Percentiles rank a stretch among this genome's conserved stretches.
Conservation (phyloP, 1,140 invertebrate genomes). For the Penaeus chinensis region DNA sequence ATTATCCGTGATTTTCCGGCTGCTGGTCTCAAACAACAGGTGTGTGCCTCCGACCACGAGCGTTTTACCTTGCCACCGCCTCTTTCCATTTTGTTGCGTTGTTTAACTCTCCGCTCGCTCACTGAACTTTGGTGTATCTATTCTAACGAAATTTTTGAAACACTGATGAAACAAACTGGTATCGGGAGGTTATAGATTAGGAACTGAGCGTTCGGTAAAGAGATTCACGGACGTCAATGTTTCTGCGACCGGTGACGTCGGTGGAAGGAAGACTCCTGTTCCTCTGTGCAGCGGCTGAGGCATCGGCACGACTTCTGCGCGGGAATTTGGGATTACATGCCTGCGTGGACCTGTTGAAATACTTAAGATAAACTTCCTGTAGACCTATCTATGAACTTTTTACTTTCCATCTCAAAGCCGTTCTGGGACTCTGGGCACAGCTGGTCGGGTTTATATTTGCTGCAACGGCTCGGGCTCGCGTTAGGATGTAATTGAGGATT, state of each 20-base stretch:
- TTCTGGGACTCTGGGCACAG: too few species aligned
- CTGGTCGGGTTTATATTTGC: too few species aligned
- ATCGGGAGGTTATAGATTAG: too few species aligned
- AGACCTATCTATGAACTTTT: background rate
- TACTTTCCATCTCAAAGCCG: too few species aligned
- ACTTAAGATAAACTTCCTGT: slow-evolving; percentile 21
- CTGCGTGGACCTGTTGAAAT: slow-evolving; percentile 32
- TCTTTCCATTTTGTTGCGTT: slow-evolving; percentile 13
- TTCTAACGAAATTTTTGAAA: too few species aligned
- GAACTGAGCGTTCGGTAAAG: too few species aligned
- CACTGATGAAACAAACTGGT: too few species aligned
- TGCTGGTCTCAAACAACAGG: slow-evolving; percentile 32
- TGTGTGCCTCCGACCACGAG: slow-evolving; percentile 3
- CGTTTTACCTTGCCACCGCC: slow-evolving; percentile 15
- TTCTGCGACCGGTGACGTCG: background rate
- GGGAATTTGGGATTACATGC: slow-evolving; percentile 21
- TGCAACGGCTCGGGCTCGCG: too few species aligned
- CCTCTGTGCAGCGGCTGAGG: background rate
- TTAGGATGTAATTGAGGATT: too few species aligned
- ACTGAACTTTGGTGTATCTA: too few species aligned
- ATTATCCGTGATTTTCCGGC: slow-evolving; percentile 35
- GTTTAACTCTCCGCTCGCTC: too few species aligned
- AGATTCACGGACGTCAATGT: background rate
- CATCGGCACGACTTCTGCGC: slow-evolving; percentile 9
- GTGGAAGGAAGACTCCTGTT: background rate